Base-by-base conservation (phyloP, 1,140 invertebrate species). In the Zaprionus ornatus region DNA sequence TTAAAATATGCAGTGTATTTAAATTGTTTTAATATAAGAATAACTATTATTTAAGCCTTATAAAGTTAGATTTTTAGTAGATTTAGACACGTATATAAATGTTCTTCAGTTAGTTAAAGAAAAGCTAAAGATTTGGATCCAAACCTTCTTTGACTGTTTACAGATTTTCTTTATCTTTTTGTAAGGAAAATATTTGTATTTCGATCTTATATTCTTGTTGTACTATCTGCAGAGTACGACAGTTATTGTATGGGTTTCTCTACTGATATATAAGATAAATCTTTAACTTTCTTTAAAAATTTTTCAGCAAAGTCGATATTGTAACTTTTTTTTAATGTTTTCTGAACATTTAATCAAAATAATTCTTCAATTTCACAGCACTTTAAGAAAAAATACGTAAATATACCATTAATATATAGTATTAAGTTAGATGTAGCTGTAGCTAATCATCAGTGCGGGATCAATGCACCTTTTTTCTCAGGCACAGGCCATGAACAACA, bases 391-490 rank as follows among this genome's bases (percentile, higher is more conserved):
- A 62, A 55, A 54, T 42, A 50, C 13, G 45, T 42, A 9, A 32
- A 52, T 32, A 10, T 55, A 27, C 12, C 3, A 17, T 40, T 21
- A 25, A 25, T 52, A 42, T 23, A 45, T 42, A 45, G 40, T 9
- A 17, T 19, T 45, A 45, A 45, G 17, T 29, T 29, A 13, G 40
- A 56, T 66, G 55, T 73, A 60, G 17, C 15, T 54, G 76, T 59
- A 67, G 65, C 54, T 52, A 60, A 76, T 82, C 65, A 40, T 56
- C n/a, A 45, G 57, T 61, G 55, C 55, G 57, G 37, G 77, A 87
- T 87, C 77, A 71, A 56, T 88, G 83, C 77, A 87, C 77, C 79
- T 77, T 74, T 74, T 70, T 66, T 40, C 63, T 27, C 54, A 66
- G 37, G 42, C 60, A 54, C 52, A 52, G 23, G 23, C 48, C 13